These are phyloP conservation scores for Syndactyla subalaris DNA, from an alignment of 2,797 vertebrate species.

Conservation along the genomic window DNA sequence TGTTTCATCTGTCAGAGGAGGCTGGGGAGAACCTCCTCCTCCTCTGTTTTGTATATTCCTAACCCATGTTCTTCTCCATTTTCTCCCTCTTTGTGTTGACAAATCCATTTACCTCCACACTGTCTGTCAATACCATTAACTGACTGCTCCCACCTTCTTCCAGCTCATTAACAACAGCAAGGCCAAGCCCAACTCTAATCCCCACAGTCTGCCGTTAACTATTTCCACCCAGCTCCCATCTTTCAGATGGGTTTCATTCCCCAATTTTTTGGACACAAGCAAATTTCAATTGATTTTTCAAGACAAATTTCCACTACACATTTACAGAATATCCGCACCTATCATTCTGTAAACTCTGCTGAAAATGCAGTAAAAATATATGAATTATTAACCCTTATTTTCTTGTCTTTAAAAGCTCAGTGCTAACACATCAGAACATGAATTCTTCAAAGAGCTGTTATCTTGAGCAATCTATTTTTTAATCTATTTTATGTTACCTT, in stretches of 20 bases:
- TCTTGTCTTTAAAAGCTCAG: background rate
- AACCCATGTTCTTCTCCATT: background rate
- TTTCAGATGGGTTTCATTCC: background rate
- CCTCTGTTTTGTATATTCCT: background rate
- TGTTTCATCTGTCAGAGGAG: background rate
- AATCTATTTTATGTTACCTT: background rate
- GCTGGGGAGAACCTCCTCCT: background rate
- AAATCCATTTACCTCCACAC: conserved; percentile 7
- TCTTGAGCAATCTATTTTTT: background rate
- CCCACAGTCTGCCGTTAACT: background rate
- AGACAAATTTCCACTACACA: background rate
- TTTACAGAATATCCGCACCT: background rate
- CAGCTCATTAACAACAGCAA: conserved; percentile 17
- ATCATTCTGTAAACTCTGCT: background rate
- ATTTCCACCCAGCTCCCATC: background rate
- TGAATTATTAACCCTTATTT: background rate
- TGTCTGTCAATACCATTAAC: conserved; percentile 39
- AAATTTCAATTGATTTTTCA: conserved; percentile 1
- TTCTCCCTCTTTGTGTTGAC: conserved; percentile 11
- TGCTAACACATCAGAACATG: background rate
- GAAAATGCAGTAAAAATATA: background rate
- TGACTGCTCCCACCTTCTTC: conserved; percentile 12
- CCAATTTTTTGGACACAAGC: background rate
- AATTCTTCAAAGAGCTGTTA: background rate
- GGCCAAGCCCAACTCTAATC: background rate